These are phyloP conservation scores for Xenopus petersii DNA, from an alignment of 2,797 vertebrate genomes.

Conservation along the genomic window DNA sequence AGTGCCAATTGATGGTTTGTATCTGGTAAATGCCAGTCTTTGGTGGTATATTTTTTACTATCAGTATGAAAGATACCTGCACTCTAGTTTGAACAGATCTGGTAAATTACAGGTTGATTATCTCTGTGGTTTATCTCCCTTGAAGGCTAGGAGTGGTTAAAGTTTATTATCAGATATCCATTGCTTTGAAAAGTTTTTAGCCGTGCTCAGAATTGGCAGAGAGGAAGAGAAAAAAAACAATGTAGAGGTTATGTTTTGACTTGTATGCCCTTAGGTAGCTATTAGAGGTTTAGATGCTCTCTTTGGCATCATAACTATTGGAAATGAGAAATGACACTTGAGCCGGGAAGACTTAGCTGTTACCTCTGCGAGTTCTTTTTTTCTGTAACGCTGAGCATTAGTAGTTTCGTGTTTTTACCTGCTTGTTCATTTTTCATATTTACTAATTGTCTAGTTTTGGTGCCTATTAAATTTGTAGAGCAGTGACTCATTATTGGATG, in stretches of 20 bases:
- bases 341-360: neutral
- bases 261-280: constrained; percentile 10
- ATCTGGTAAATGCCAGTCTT: constrained; percentile 10
- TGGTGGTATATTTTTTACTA: neutral
- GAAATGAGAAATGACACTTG: neutral
- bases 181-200: neutral
- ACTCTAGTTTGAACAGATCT: constrained; percentile 25
- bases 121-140: constrained; percentile 11
- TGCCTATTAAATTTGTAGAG: no score
- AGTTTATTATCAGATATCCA: constrained; percentile 26
- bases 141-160: constrained; percentile 24
- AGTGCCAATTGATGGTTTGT: constrained; percentile 18
- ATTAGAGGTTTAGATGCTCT: constrained; percentile 4
- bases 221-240: neutral
- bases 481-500: no score
- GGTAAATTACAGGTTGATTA: constrained; percentile 38
- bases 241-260: constrained; percentile 17
- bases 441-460: no score
- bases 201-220: neutral
- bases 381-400: neutral
- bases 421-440: no score
- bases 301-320: neutral
- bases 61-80: neutral
- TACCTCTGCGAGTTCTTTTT: constrained; percentile 6
- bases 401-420: neutral